Evolutionary conservation across 2,113 vertebrate species (phyloP), one percentile per base, ranked within the genome.

Genomic region (Gobius niger): DNA sequence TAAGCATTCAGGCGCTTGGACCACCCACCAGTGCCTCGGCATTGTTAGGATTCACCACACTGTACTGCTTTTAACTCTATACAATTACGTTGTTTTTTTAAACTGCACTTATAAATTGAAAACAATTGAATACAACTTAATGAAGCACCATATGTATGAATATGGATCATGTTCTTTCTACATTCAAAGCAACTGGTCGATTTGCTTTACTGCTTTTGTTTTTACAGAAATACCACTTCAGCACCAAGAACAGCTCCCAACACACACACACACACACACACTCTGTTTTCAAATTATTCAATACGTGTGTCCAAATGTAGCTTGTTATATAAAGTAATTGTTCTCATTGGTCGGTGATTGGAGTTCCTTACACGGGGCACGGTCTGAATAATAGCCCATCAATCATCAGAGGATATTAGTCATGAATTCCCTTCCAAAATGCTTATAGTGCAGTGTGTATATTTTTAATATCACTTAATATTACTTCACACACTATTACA

Each of bases 1-100:
- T 81, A 73, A 47, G 41, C 49, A 71, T 68, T 72, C 47, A 76
- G 62, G 50, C 46, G 6, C 64, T 6, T 76, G 65, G 41, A 63
- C 34, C 13, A 8, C 72, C 40, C 47, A 7, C 14, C 9, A n/a
- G 10, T 60, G 18, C 65, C 19, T 70, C 40, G 34, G 49, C 12
- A 54, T 9, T 42, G 54, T 57, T 57, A 18, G 7, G 8, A 60
- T 64, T 50, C 59, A n/a, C 41, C 57, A 42, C 40, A 60, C 9
- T 42, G 57, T 44, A 10, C 42, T 60, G 40, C 14, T 15, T 42
- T 42, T 41, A 60, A 60, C 42, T 41, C 42, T 60, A 44, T 19
- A 34, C 57, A 44, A 44, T 60, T 7, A n/a, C n/a, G 34, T 60
- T 10, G 15, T 60, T 60, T 40, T 42, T 60, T 42, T 14, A 44